Base-by-base conservation (phyloP, 2,888 invertebrate species). In the Ellobium chinense region DNA sequence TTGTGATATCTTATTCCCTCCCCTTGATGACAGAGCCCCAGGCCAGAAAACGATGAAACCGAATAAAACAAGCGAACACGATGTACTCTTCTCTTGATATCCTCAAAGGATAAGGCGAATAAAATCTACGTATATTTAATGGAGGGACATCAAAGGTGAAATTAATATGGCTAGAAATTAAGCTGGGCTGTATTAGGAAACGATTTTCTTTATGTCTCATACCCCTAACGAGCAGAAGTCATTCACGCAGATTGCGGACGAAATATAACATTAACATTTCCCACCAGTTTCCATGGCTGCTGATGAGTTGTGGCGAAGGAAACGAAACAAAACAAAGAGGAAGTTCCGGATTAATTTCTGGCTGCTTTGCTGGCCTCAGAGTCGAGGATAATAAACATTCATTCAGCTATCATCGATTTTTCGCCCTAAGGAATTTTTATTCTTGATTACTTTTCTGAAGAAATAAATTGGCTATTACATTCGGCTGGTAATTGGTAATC, bases 351-450 rank as follows among this genome's bases (percentile, higher is more conserved):
- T 37, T 58, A 73, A 73, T 73, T 58, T 60, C 73, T 12, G 36
- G 24, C 73, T 36, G 36, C 62, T 39, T 39, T 18, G 73, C 60
- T 3, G 27, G 62, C 29, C 60, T 27, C 31, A 73, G 73, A 73
- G 34, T 60, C 39, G 27, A 14, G 37, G 37, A 60, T 62, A 73
- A 73, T 73, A 73, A 73, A 73, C 29, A 73, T 73, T 73, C 60
- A 73, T 73, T 62, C 62, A n/a, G 62, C 14, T n/a, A n/a, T n/a
- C 39, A 73, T 73, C 62, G 73, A 73, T 73, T 73, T 73, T 62
- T 73, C 58, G 73, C 37, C 39, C 34, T 29, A 31, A 24, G 39
- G 62, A 73, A 62, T 60, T 37, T 73, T 73, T 73, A 73, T 73
- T 73, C 58, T 58, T 73, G 73, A 73, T 73, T 73, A 73, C 73